Evolutionary conservation across 2,797 vertebrate species (phyloP).

Genomic region (Anguilla megastoma): DNA sequence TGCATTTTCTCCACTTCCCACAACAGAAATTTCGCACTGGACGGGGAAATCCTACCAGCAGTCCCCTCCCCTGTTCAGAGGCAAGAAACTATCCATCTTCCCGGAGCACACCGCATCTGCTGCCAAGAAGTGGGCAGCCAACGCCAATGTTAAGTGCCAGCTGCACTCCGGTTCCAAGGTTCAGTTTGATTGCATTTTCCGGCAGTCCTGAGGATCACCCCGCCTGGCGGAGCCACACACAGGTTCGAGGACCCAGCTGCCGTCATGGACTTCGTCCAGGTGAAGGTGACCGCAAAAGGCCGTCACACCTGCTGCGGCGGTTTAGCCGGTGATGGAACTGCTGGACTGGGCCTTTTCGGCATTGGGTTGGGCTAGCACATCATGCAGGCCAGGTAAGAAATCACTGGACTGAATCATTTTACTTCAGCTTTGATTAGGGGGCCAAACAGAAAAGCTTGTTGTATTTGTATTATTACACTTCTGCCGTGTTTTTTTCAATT

Average conservation of each 20-base stretch:
- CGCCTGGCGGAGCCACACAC: background rate
- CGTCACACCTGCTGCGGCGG: background rate
- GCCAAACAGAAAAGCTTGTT: background rate
- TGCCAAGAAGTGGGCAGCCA: background rate
- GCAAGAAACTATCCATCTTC: background rate
- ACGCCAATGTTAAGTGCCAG: background rate
- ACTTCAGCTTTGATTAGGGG: background rate
- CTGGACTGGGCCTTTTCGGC: background rate
- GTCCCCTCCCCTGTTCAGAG: background rate
- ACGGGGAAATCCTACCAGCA: background rate
- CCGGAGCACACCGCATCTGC: background rate
- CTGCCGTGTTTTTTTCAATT: no score
- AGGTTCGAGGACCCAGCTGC: background rate
- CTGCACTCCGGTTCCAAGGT: background rate
- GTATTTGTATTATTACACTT: no score
- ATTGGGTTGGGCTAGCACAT: background rate
- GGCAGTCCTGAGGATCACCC: background rate
- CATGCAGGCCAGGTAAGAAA: background rate
- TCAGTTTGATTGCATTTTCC: background rate
- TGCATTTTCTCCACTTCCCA: background rate
- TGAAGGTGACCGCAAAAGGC: background rate
- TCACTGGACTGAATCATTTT: background rate
- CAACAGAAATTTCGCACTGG: background rate
- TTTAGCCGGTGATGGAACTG: background rate
- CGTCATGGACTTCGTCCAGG: background rate